Conservation (phyloP, 2,888 invertebrate species). For the Cerastis rubricosa region DNA sequence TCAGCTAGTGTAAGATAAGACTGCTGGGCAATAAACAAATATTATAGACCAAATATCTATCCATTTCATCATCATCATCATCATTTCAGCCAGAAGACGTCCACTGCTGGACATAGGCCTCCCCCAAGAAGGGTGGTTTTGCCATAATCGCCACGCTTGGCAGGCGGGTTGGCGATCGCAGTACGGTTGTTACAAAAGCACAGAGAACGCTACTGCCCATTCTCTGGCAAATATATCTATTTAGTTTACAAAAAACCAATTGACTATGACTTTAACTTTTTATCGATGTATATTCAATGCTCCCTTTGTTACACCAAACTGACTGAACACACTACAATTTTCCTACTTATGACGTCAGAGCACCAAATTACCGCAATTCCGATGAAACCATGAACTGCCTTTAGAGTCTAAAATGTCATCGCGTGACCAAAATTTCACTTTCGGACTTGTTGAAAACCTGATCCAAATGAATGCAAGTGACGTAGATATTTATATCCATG, state of each 20-base stretch:
- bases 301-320: background rate
- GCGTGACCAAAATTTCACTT: conserved; percentile 50
- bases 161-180: no score
- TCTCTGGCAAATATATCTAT: no score
- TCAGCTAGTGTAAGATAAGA: no score
- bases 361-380: background rate
- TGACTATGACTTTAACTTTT: background rate
- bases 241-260: background rate
- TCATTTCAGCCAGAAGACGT: no score
- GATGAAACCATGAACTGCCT: background rate
- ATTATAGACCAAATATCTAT: no score
- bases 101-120: no score
- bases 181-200: no score
- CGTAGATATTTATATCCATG: background rate
- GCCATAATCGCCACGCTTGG: no score
- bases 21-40: no score
- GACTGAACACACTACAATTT: background rate
- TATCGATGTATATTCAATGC: background rate
- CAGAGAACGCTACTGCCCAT: no score
- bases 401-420: background rate
- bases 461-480: conserved; percentile 5
- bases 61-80: no score
- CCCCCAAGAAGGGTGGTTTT: no score
- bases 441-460: conserved; percentile 17
- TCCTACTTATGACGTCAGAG: background rate